Evolutionary conservation across 1,140 invertebrate genomes (phyloP).

Genomic region (Scaptomyza montana): DNA sequence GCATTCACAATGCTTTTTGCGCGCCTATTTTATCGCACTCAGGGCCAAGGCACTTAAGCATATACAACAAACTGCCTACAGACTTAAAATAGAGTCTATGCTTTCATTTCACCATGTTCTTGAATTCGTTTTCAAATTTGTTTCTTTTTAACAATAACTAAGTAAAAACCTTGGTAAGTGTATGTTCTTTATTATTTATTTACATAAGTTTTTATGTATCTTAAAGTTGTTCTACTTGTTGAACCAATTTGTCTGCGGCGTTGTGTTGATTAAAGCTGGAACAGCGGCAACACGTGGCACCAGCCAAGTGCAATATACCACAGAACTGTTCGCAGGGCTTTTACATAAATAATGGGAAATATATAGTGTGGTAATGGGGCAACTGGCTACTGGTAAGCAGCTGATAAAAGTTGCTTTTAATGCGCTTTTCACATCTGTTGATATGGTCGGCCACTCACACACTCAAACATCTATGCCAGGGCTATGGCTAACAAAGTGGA

Average conservation of each 20-base stretch:
- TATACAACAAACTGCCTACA: slow-evolving; percentile 30
- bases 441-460: slow-evolving; percentile 8
- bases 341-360: slow-evolving; percentile 29
- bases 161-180: too few species aligned
- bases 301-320: slow-evolving; percentile 18
- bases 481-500: slow-evolving; percentile 37
- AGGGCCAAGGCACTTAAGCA: slow-evolving; percentile 29
- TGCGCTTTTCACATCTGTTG: slow-evolving; percentile 58
- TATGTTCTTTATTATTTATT: too few species aligned
- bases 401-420: slow-evolving; percentile 61
- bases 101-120: slow-evolving; percentile 9
- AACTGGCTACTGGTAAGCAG: slow-evolving; percentile 37
- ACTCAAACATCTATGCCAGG: slow-evolving; percentile 8
- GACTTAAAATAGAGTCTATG: background rate
- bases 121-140: background rate
- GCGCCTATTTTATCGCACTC: slow-evolving; percentile 33
- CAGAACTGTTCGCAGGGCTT: slow-evolving; percentile 2
- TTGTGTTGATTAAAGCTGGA: slow-evolving; percentile 4
- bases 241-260: background rate
- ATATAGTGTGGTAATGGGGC: background rate
- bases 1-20: slow-evolving; percentile 37
- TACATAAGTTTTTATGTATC: too few species aligned
- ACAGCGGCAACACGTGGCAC: slow-evolving; percentile 34
- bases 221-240: background rate
- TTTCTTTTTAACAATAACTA: too few species aligned